Percentiles rank a stretch among this genome's conserved stretches.
phyloP scores from a whole-genome alignment of 2,113 vertebrate species.

The Chloroceryle aenea region DNA sequence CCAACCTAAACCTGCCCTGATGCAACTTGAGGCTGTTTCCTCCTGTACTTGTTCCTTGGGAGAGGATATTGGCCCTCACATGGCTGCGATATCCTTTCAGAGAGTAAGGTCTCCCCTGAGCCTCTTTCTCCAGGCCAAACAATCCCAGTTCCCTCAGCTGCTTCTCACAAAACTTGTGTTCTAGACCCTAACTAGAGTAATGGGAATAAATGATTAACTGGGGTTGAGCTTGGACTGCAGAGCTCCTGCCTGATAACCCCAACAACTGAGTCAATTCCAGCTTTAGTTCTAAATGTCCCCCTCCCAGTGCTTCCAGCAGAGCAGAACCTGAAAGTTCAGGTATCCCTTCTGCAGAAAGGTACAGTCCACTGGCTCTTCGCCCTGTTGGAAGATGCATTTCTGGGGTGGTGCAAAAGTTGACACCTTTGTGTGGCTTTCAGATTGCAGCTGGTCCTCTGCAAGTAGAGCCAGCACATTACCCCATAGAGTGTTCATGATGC shows the following conservation, averaged over 20 bases:
- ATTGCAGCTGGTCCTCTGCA: background rate
- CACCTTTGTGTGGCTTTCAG: background rate
- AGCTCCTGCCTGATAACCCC: background rate
- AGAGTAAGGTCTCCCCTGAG: background rate
- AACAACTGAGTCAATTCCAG: background rate
- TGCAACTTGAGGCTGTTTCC: background rate
- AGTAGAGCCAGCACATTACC: rapidly evolving
- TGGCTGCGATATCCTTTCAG: background rate
- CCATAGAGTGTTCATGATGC: background rate
- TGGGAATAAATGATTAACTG: background rate
- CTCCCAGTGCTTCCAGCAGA: background rate
- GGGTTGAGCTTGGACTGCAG: background rate
- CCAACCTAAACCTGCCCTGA: background rate
- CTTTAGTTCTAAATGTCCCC: background rate
- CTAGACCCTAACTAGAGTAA: background rate
- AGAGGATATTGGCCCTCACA: background rate
- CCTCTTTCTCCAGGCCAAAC: background rate
- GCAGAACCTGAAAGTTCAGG: background rate
- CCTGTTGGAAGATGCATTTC: background rate
- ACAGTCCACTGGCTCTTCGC: rapidly evolving
- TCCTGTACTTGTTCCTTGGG: background rate
- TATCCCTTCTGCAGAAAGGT: background rate
- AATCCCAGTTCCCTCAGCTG: background rate
- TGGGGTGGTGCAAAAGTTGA: background rate
- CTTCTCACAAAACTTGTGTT: background rate